Base-by-base conservation (phyloP, 2,888 invertebrate genomes). In the Coelinius sp. region DNA sequence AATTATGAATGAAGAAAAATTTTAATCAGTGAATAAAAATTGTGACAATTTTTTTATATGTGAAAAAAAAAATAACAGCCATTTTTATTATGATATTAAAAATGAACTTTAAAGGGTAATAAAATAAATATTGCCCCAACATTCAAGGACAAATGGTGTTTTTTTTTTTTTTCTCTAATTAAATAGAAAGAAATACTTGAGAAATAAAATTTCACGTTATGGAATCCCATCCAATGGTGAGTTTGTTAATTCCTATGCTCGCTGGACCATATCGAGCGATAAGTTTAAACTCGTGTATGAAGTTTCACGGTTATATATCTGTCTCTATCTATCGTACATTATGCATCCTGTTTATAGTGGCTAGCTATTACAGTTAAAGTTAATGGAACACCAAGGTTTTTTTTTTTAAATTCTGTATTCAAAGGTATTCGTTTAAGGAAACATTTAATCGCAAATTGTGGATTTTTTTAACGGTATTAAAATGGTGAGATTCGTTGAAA, bases 151-250 rank as follows among this genome's bases (percentile, higher is more conserved):
- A 5, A 41, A 4, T 1, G 41, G 41, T 31, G 31, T 31, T 31
- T 5, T n/a, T 41, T 0, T n/a, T n/a, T n/a, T n/a, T n/a, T n/a
- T n/a, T n/a, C n/a, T n/a, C n/a, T n/a, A n/a, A n/a, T n/a, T n/a
- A n/a, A n/a, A n/a, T n/a, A n/a, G n/a, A n/a, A n/a, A n/a, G n/a
- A n/a, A 10, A 17, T 2, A 10, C 17, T 59, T 8, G 31, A 59
- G 7, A 24, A 25, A 12, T 59, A 59, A 41, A 63, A 22, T n/a
- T 63, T 72, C 77, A 77, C 82, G 84, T 83, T 81, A 84, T 84
- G 84, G 84, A 84, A 83, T 80, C 81, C 78, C 70, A 78, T 77
- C 79, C 78, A 76, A 83, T 82, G 84, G 84, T 84, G 70, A 84
- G 84, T 76, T 46, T 41, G 8, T 38, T 22, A 63, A 41, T 41